Percentiles rank a stretch among this genome's conserved stretches.
phyloP scores from a whole-genome alignment of 2,113 vertebrate genomes.

The Acanthisitta chloris region DNA sequence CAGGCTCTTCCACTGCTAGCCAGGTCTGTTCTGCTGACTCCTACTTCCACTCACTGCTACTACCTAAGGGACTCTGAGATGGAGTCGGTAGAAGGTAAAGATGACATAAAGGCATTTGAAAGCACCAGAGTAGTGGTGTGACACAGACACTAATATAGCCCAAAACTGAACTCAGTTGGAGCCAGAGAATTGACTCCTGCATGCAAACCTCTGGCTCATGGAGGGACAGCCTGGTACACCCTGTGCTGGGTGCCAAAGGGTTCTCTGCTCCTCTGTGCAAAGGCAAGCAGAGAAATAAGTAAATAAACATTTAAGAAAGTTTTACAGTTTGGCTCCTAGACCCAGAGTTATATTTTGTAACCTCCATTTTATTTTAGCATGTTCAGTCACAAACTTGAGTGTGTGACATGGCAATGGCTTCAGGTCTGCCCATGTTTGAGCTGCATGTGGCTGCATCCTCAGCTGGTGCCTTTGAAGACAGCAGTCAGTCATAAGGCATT shows the following conservation, averaged over 20 bases:
- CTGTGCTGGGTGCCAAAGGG: background rate
- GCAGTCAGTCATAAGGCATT: background rate
- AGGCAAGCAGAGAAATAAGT: background rate
- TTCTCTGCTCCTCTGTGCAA: background rate
- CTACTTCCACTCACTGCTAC: background rate
- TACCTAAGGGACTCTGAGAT: background rate
- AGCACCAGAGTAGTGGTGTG: background rate
- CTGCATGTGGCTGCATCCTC: background rate
- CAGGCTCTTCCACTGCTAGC: background rate
- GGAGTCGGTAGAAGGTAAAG: background rate
- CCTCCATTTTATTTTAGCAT: background rate
- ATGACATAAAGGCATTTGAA: background rate
- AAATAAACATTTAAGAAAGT: background rate
- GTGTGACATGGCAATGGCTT: background rate
- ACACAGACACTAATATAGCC: background rate
- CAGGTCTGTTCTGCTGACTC: background rate
- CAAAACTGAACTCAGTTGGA: fast-evolving
- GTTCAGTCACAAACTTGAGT: background rate
- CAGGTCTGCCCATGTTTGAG: background rate
- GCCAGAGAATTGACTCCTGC: background rate
- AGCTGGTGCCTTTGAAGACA: background rate
- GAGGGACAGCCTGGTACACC: background rate
- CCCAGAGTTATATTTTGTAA: background rate
- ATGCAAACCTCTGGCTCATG: background rate
- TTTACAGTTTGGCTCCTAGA: background rate